Evolutionary conservation across 2,113 vertebrate species (phyloP).

Genomic region (Dasypus novemcinctus): DNA sequence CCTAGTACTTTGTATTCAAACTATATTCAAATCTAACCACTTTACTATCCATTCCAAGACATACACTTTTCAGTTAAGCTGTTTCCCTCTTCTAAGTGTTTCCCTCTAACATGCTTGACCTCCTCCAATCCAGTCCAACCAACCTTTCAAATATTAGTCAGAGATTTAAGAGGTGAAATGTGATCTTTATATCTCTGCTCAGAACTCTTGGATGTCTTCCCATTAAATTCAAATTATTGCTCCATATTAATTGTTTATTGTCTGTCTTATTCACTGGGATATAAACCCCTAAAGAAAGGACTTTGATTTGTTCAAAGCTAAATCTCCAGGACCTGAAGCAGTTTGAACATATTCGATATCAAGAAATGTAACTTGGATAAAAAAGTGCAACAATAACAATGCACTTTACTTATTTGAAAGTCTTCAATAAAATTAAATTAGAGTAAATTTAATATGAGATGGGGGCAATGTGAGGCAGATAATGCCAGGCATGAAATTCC

Average conservation of each 20-base stretch:
- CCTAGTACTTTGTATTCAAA: neutral
- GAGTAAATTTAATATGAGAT: neutral
- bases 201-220: neutral
- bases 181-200: neutral
- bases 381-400: neutral
- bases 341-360: neutral
- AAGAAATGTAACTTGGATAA: neutral
- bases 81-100: neutral
- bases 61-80: neutral
- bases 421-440: neutral
- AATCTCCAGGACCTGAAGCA: neutral
- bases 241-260: neutral
- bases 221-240: rapidly evolving
- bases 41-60: neutral
- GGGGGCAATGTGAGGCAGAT: no score
- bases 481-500: neutral
- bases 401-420: neutral
- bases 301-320: neutral
- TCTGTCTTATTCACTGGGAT: neutral
- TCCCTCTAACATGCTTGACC: neutral
- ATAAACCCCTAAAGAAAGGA: neutral
- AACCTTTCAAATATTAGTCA: neutral
- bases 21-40: neutral
- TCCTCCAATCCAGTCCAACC: neutral
- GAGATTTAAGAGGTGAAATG: neutral